Evolutionary conservation across 2,797 vertebrate species (phyloP), one percentile per base, ranked within the genome.

Genomic region (Argentina silus): DNA sequence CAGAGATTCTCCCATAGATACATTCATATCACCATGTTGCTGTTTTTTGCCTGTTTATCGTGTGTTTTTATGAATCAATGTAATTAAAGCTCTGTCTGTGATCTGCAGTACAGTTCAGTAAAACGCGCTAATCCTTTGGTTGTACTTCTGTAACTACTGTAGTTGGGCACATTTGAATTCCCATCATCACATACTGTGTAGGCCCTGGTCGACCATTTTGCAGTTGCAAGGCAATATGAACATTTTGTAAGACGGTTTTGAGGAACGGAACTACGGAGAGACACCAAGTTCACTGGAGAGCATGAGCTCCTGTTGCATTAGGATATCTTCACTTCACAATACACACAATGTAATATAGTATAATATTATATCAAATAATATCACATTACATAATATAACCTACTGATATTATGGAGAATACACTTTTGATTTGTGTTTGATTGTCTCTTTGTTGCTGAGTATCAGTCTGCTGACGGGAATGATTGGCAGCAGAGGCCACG

Each of bases 351-450:
- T 59, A 59, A 57, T 65, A 48, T 48, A 50, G 55, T n/a, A n/a
- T 23, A 11, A 36, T 61, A 36, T 36, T 42, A 60, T 27, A 61
- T 11, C 21, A 61, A 51, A 67, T 48, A 23, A 67, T 67, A 67
- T 62, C 15, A 9, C 10, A 63, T 44, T 44, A 19, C 42, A 63
- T 45, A 63, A 63, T 63, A 63, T 51, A 67, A 15, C 48, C 51
- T 27, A 27, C 21, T 67, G 48, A 27, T n/a, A 67, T 51, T 50
- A 66, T 47, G 64, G 45, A 51, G 19, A 27, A 51, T 14, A 27
- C 47, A 27, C 36, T 8, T 67, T 67, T 36, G 19, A n/a, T 51
- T 67, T 62, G 1, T 10, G 47, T 15, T 67, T 21, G 65, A 50
- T n/a, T 51, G 7, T 48, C 64, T 27, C 11, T 66, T 17, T 67